Evolutionary conservation across 2,888 invertebrate species (phyloP).

Genomic region (Leptogaster cylindrica): DNA sequence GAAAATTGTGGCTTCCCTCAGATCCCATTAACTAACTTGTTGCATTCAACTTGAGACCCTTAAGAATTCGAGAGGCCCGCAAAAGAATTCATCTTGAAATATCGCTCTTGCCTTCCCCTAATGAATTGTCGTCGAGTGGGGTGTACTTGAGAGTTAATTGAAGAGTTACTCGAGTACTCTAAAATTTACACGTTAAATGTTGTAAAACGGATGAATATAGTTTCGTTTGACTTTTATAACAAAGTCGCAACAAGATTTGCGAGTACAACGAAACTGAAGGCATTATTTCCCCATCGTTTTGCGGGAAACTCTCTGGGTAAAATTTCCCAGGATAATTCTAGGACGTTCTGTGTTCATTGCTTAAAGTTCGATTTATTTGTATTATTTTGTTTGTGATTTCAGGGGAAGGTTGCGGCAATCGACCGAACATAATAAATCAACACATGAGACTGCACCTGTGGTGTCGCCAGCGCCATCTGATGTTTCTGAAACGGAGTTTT

Average conservation of each 20-base stretch:
- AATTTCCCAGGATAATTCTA: neutral
- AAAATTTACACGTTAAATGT: conserved; percentile 10
- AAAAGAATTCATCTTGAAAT: conserved; percentile 20
- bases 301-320: neutral
- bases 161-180: conserved; percentile 4
- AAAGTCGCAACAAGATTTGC: conserved; percentile 16
- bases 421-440: conserved; percentile 3
- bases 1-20: neutral
- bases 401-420: conserved; percentile 3
- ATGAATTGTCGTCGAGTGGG: conserved; percentile 14
- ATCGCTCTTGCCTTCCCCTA: conserved; percentile 4
- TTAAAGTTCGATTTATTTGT: neutral
- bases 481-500: conserved; percentile 20
- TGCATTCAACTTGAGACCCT: conserved; percentile 9
- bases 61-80: conserved; percentile 5
- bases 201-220: neutral
- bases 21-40: conserved; percentile 17
- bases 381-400: neutral
- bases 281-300: neutral
- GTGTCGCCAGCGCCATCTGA: conserved; percentile 17
- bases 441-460: neutral
- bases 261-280: neutral
- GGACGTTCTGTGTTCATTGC: neutral
- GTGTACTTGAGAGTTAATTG: conserved; percentile 10
- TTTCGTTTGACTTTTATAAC: neutral